Evolutionary conservation across 2,888 invertebrate genomes (phyloP).

Genomic region (Lycophotia porphyrea): DNA sequence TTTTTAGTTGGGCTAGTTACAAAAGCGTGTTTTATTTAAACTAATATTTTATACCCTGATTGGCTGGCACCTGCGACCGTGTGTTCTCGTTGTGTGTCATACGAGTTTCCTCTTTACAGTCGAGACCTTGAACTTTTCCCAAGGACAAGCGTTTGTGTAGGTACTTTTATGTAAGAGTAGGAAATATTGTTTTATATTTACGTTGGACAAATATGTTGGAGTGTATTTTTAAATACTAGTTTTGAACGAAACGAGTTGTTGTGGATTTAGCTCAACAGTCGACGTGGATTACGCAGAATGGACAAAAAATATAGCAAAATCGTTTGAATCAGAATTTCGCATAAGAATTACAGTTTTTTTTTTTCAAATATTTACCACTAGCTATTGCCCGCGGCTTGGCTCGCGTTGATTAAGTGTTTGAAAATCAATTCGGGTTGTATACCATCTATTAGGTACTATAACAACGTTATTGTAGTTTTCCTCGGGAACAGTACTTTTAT

Average conservation of each 20-base stretch:
- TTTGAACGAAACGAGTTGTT: background rate
- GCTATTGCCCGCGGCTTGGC: too few relatives aligned
- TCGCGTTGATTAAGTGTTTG: too few relatives aligned
- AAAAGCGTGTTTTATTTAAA: too few relatives aligned
- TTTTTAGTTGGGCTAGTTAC: too few relatives aligned
- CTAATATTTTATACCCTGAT: constrained; percentile 52
- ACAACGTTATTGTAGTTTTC: too few relatives aligned
- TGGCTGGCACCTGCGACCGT: constrained; percentile 44
- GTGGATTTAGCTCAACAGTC: background rate
- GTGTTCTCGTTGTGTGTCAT: constrained; percentile 19
- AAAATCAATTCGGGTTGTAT: too few relatives aligned
- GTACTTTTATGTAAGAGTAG: constrained; percentile 9
- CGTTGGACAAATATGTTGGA: background rate
- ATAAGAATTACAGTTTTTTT: too few relatives aligned
- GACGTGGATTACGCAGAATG: background rate
- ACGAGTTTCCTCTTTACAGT: constrained; percentile 20
- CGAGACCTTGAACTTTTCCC: constrained; percentile 47
- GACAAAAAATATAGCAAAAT: background rate
- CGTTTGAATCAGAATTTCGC: too few relatives aligned
- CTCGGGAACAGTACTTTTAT: too few relatives aligned
- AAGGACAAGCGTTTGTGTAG: constrained; percentile 25
- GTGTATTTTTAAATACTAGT: background rate
- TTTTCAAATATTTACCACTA: too few relatives aligned
- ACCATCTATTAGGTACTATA: too few relatives aligned
- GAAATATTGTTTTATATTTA: constrained; percentile 5